phyloP scores from a whole-genome alignment of 2,888 invertebrate species.

The Isoperla grammatica region DNA sequence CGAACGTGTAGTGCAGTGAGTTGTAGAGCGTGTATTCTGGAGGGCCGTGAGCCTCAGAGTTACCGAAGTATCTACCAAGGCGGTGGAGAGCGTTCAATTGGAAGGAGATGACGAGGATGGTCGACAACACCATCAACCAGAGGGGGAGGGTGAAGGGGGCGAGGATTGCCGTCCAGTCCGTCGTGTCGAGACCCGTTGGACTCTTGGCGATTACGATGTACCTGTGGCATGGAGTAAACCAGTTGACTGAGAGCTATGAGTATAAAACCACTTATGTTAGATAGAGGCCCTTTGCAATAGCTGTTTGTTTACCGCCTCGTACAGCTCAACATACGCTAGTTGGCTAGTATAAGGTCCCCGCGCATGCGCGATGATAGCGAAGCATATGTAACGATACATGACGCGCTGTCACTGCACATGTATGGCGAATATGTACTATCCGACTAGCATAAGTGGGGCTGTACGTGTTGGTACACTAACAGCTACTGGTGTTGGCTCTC shows the following conservation, averaged over 20 bases:
- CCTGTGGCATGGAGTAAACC: slow-evolving; percentile 30
- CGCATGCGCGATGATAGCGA: too few relatives aligned
- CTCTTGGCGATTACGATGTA: slow-evolving; percentile 4
- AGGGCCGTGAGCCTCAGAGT: slow-evolving; percentile 15
- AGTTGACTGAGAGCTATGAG: slow-evolving; percentile 21
- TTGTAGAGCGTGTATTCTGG: slow-evolving; percentile 12
- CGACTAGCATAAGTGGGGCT: too few relatives aligned
- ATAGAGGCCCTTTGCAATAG: background rate
- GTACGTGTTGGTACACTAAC: too few relatives aligned
- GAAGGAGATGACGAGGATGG: background rate
- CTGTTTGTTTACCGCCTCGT: background rate
- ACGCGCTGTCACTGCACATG: too few relatives aligned
- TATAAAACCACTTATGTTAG: too few relatives aligned
- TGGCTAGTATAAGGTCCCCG: background rate
- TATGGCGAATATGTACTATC: too few relatives aligned
- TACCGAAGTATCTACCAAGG: slow-evolving; percentile 14
- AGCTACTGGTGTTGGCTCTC: too few relatives aligned
- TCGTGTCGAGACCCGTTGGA: background rate
- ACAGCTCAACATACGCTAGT: too few relatives aligned
- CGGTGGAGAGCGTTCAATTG: background rate
- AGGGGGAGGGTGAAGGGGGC: background rate
- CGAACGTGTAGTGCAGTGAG: slow-evolving; percentile 23
- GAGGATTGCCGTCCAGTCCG: background rate
- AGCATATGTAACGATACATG: too few relatives aligned
- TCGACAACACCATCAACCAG: background rate